Evolutionary conservation across 2,888 invertebrate genomes (phyloP).

Genomic region (Ennomos erosarius): DNA sequence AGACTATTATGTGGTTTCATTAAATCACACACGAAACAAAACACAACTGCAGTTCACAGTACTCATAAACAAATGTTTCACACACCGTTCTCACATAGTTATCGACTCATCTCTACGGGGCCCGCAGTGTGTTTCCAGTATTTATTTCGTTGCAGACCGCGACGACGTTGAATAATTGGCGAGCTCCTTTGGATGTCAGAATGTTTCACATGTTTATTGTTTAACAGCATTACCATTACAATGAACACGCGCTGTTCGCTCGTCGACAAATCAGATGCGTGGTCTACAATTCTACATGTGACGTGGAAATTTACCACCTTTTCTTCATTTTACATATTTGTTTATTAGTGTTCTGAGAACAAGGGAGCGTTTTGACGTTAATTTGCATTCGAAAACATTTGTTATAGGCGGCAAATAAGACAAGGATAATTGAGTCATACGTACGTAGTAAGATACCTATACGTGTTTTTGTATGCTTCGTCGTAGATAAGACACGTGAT

Average conservation of each 20-base stretch:
- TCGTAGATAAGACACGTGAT: too few species aligned
- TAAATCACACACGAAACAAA: neutral
- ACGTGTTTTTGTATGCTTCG: too few species aligned
- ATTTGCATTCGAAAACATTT: slow-evolving; percentile 6
- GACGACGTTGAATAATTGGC: slow-evolving; percentile 52
- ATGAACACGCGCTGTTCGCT: slow-evolving; percentile 25
- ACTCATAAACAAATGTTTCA: slow-evolving; percentile 19
- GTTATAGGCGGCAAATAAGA: neutral
- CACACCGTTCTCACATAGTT: slow-evolving; percentile 36
- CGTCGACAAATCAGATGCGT: slow-evolving; percentile 17
- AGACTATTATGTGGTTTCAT: neutral
- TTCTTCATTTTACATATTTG: neutral
- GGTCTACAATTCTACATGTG: slow-evolving; percentile 16
- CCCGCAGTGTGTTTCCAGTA: slow-evolving; percentile 38
- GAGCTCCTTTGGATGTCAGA: slow-evolving; percentile 55
- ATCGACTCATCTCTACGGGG: slow-evolving; percentile 40
- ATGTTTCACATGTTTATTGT: slow-evolving; percentile 34
- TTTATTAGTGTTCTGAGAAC: slow-evolving; percentile 8
- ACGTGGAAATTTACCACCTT: slow-evolving; percentile 6
- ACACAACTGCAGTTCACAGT: slow-evolving; percentile 1
- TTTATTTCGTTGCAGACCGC: slow-evolving; percentile 56
- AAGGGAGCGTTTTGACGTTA: neutral
- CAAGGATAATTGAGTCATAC: neutral
- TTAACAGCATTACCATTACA: slow-evolving; percentile 32
- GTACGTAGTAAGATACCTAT: too few species aligned